Conservation (phyloP, 2,888 invertebrate species). For the Acrocera orbiculus region DNA sequence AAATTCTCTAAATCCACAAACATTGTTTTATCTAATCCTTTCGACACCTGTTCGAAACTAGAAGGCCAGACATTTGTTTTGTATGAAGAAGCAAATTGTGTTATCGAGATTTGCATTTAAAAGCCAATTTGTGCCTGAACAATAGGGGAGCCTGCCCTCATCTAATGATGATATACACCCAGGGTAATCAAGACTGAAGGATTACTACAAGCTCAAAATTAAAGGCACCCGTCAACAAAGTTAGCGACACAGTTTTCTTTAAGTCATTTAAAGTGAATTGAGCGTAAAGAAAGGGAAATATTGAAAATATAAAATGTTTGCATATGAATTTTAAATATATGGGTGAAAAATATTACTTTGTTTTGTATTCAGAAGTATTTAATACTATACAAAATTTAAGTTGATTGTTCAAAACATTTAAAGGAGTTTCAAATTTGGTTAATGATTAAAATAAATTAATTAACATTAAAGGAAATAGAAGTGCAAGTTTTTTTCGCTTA, state of each 20-base stretch:
- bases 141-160: slow-evolving; percentile 2
- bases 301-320: no score
- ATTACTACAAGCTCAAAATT: slow-evolving; percentile 11
- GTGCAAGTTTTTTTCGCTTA: no score
- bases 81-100: slow-evolving; percentile 7
- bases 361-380: no score
- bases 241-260: slow-evolving; percentile 4
- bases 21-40: slow-evolving; percentile 12
- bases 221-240: slow-evolving; percentile 2
- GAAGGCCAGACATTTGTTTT: not conserved
- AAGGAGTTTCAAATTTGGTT: no score
- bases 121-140: slow-evolving; percentile 11
- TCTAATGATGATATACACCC: slow-evolving; percentile 11
- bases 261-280: slow-evolving; percentile 8
- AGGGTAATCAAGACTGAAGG: slow-evolving; percentile 9
- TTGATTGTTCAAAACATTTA: no score
- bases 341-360: no score
- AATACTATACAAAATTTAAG: no score
- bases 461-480: no score
- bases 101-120: slow-evolving; percentile 13
- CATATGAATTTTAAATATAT: no score
- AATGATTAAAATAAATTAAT: no score
- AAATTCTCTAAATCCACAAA: slow-evolving; percentile 10
- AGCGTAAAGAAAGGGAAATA: slow-evolving; percentile 1
- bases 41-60: slow-evolving; percentile 9